These are phyloP conservation scores for Pollenia amentaria DNA, from an alignment of 2,888 invertebrate genomes.

Conservation along the genomic window DNA sequence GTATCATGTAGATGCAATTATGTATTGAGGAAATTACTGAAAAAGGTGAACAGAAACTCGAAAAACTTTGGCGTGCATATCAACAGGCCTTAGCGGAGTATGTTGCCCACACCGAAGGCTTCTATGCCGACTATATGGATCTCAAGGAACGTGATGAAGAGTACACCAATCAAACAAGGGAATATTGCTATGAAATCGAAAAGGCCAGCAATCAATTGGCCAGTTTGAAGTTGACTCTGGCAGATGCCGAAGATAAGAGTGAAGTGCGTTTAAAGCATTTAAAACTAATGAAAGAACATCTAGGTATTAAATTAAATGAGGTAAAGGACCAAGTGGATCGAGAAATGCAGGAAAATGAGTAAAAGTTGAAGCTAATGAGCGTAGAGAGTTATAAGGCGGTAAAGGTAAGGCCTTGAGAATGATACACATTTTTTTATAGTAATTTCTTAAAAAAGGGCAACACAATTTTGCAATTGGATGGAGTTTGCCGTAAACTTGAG, in stretches of 20 bases:
- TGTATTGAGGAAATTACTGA: slow-evolving; percentile 84
- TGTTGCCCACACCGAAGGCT: slow-evolving; percentile 83
- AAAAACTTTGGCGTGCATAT: slow-evolving; percentile 85
- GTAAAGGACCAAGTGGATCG: slow-evolving; percentile 86
- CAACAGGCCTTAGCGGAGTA: slow-evolving; percentile 84
- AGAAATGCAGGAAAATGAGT: slow-evolving; percentile 85
- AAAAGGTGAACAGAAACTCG: slow-evolving; percentile 85
- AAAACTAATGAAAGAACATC: slow-evolving; percentile 85
- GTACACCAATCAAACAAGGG: slow-evolving; percentile 82
- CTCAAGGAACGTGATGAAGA: slow-evolving; percentile 84
- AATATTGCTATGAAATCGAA: slow-evolving; percentile 83
- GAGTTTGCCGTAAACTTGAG: slow-evolving; percentile 89
- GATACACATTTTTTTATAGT: neutral
- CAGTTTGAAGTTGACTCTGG: slow-evolving; percentile 85
- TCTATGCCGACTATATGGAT: slow-evolving; percentile 84
- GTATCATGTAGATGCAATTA: slow-evolving; percentile 84
- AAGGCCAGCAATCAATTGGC: slow-evolving; percentile 81
- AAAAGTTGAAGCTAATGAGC: slow-evolving; percentile 87
- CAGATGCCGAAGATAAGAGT: slow-evolving; percentile 85
- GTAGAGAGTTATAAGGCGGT: slow-evolving; percentile 86
- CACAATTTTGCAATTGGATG: slow-evolving; percentile 87
- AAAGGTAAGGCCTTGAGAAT: slow-evolving; percentile 75
- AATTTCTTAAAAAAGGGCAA: slow-evolving; percentile 85
- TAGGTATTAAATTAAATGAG: slow-evolving; percentile 85
- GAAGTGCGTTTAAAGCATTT: slow-evolving; percentile 85